Percentiles rank a stretch among this genome's conserved stretches.
phyloP scores from a whole-genome alignment of 2,113 vertebrate genomes.

The Heloderma charlesbogerti region DNA sequence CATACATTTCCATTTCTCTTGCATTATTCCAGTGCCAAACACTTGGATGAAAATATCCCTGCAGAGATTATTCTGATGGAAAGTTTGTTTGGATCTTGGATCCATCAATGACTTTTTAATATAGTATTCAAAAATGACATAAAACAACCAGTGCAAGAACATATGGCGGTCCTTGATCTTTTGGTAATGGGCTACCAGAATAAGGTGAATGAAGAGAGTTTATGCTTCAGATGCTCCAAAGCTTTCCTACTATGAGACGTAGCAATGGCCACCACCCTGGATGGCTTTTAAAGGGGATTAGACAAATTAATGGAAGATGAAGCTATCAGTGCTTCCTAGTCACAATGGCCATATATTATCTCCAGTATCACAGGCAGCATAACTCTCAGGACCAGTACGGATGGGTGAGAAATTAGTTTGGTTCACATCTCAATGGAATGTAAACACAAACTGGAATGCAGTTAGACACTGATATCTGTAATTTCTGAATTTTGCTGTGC shows the following conservation, averaged over 20 bases:
- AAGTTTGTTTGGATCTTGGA: not conserved
- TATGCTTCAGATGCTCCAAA: not conserved
- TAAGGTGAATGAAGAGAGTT: constrained; percentile 41
- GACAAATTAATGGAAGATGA: no score
- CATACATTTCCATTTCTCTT: not conserved
- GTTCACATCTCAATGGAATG: no score
- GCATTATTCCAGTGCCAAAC: not conserved
- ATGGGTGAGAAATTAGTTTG: no score
- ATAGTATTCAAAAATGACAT: not conserved
- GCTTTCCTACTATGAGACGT: not conserved
- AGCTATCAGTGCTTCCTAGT: no score
- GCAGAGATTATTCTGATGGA: not conserved
- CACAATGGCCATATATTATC: no score
- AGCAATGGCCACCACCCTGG: not conserved
- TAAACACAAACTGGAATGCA: no score
- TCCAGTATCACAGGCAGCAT: no score
- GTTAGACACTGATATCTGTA: no score
- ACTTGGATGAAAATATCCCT: not conserved
- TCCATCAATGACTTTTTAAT: not conserved
- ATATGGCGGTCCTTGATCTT: constrained; percentile 14
- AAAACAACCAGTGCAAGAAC: not conserved
- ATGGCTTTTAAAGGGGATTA: no score
- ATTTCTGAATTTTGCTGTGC: no score
- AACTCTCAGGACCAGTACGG: no score
- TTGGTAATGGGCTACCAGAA: not conserved